A percentile compares a stretch with the other conserved stretches of the same genome.
phyloP scores from a whole-genome alignment of 2,888 invertebrate genomes.

The Philonicus albiceps region DNA sequence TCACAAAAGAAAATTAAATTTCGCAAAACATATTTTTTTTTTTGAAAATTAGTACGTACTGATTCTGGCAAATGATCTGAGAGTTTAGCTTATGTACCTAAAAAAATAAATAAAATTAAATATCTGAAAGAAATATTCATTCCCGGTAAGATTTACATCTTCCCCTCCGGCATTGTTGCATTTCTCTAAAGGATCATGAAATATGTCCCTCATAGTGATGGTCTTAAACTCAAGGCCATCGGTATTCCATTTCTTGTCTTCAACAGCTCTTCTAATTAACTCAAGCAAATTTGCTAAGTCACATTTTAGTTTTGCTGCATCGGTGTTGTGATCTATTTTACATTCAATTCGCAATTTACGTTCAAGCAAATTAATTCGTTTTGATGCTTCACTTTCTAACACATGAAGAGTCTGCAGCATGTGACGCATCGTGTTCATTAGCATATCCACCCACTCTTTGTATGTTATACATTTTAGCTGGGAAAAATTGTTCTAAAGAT shows the following conservation, averaged over 20 bases:
- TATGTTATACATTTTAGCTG: slow-evolving; percentile 72
- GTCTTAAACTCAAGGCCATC: slow-evolving; percentile 63
- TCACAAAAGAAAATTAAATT: not conserved
- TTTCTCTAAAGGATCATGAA: slow-evolving; percentile 50
- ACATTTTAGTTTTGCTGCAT: slow-evolving; percentile 53
- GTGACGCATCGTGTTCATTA: slow-evolving; percentile 69
- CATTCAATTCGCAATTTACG: slow-evolving; percentile 49
- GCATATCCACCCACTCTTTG: slow-evolving; percentile 70
- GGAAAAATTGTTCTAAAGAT: not conserved
- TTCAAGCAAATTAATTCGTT: slow-evolving; percentile 65
- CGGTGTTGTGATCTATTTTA: slow-evolving; percentile 50
- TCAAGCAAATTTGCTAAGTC: slow-evolving; percentile 63
- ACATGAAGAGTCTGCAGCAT: slow-evolving; percentile 70
- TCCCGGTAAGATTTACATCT: not conserved
- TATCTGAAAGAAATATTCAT: not conserved
- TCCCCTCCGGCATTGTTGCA: not conserved
- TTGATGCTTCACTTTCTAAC: slow-evolving; percentile 69
- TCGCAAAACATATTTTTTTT: not conserved
- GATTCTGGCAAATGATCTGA: slow-evolving; percentile 21
- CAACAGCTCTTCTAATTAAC: slow-evolving; percentile 63
- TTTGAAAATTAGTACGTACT: slow-evolving; percentile 21
- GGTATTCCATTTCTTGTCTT: slow-evolving; percentile 60
- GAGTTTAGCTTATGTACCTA: slow-evolving; percentile 41
- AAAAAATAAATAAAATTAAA: not conserved
- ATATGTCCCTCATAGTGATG: slow-evolving; percentile 60